phyloP scores from a whole-genome alignment of 2,888 invertebrate species.

The Minunthozetes semirufus region DNA sequence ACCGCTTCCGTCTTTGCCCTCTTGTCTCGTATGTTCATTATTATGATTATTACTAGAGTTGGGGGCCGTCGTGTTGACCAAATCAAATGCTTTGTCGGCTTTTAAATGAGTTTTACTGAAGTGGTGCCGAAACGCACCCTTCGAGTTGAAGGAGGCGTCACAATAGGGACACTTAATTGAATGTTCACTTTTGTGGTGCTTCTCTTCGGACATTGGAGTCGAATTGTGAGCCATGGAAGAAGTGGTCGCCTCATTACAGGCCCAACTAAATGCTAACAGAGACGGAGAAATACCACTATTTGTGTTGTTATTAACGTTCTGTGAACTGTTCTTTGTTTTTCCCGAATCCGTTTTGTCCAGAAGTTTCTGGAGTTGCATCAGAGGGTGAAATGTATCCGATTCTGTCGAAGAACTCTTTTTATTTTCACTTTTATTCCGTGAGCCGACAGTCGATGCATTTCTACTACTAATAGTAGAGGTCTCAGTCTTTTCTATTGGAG shows the following conservation, averaged over 20 bases:
- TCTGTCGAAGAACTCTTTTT: background rate
- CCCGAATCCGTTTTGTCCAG: constrained; percentile 83
- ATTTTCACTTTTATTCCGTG: constrained; percentile 18
- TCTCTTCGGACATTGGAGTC: background rate
- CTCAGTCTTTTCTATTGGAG: background rate
- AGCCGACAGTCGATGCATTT: background rate
- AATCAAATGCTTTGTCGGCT: constrained; percentile 75
- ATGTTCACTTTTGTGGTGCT: constrained; percentile 25
- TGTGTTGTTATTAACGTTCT: background rate
- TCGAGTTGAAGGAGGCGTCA: constrained; percentile 91
- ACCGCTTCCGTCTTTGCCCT: constrained; percentile 51
- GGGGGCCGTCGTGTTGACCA: constrained; percentile 50
- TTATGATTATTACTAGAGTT: constrained; percentile 43
- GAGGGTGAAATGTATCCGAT: constrained; percentile 58
- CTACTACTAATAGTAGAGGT: background rate
- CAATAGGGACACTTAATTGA: constrained; percentile 89
- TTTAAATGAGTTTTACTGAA: constrained; percentile 92
- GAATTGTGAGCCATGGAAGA: constrained; percentile 48
- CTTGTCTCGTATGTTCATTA: constrained; percentile 52
- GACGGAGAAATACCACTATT: background rate
- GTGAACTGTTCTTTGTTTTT: constrained; percentile 39
- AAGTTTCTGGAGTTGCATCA: constrained; percentile 88
- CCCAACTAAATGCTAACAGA: constrained; percentile 86
- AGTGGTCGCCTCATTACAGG: constrained; percentile 70
- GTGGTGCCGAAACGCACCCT: constrained; percentile 93